Conservation (phyloP, 2,797 vertebrate species). For the Furcifer pardalis region DNA sequence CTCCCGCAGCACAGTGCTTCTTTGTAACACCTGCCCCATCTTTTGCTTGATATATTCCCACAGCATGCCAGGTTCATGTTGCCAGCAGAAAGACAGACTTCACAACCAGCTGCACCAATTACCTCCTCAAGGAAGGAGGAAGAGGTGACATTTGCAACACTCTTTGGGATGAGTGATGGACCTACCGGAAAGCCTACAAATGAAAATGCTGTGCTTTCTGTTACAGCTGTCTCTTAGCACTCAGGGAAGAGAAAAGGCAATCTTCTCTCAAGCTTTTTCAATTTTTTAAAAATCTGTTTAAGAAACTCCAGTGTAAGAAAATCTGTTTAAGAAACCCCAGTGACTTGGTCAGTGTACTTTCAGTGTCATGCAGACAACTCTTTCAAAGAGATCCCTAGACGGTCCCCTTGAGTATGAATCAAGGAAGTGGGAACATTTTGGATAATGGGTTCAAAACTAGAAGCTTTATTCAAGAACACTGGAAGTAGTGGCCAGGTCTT, state of each 20-base stretch:
- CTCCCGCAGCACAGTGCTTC: conserved; percentile 48
- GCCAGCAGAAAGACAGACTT: conserved; percentile 66
- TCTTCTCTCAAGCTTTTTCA: neutral
- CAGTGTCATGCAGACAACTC: neutral
- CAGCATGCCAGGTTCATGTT: conserved; percentile 38
- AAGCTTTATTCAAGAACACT: neutral
- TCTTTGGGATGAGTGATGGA: conserved; percentile 24
- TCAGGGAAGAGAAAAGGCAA: neutral
- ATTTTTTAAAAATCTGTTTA: conserved; percentile 1
- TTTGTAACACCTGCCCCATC: conserved; percentile 66
- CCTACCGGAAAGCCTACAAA: conserved; percentile 30
- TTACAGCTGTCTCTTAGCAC: conserved; percentile 14
- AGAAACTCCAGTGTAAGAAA: neutral
- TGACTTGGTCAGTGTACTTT: too few species aligned
- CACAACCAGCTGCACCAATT: conserved; percentile 71
- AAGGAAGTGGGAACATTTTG: neutral
- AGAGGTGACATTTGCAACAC: conserved; percentile 56
- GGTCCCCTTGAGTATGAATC: neutral
- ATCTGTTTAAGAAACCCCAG: neutral
- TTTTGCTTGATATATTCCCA: conserved; percentile 46
- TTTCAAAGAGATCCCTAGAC: neutral
- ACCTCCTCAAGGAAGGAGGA: conserved; percentile 62
- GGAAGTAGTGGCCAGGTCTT: neutral
- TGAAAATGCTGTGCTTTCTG: conserved; percentile 11
- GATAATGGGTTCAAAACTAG: neutral